Evolutionary conservation across 2,797 vertebrate genomes (phyloP).

Genomic region (Danionella dracula): DNA sequence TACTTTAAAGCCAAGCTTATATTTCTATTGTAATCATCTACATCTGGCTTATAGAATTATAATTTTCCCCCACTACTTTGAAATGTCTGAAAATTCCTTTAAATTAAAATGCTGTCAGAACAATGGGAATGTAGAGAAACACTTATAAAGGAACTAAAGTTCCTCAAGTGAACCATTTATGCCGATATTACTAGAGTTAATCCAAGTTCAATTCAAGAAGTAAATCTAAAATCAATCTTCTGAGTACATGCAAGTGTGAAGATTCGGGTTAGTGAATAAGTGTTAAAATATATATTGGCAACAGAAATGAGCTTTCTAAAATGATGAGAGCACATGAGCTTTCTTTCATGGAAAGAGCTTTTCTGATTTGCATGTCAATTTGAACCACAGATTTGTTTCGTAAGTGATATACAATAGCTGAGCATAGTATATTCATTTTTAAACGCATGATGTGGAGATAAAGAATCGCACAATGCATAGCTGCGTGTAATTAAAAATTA

Average conservation of each 20-base stretch:
- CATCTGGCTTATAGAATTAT: conserved; percentile 13
- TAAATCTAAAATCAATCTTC: conserved; percentile 11
- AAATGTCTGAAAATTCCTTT: background rate
- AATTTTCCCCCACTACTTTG: background rate
- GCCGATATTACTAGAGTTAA: conserved; percentile 8
- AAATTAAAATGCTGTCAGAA: background rate
- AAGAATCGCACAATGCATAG: too few relatives aligned
- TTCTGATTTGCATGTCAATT: background rate
- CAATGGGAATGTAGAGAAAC: too few relatives aligned
- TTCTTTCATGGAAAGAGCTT: conserved; percentile 8
- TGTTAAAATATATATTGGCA: background rate
- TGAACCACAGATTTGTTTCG: too few relatives aligned
- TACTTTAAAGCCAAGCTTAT: conserved; percentile 1
- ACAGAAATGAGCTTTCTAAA: background rate
- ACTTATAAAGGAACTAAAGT: too few relatives aligned
- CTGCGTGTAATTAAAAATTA: too few relatives aligned
- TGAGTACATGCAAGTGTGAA: conserved; percentile 6
- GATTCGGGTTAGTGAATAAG: conserved; percentile 10
- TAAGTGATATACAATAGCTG: too few relatives aligned
- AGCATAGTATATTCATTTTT: too few relatives aligned
- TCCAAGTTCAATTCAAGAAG: background rate
- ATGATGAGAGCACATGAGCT: background rate
- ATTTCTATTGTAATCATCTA: background rate
- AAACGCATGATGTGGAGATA: too few relatives aligned
- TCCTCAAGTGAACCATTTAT: background rate